These are phyloP conservation scores for Lissocephala sabroskyi DNA, from an alignment of 2,888 invertebrate species.

Conservation along the genomic window DNA sequence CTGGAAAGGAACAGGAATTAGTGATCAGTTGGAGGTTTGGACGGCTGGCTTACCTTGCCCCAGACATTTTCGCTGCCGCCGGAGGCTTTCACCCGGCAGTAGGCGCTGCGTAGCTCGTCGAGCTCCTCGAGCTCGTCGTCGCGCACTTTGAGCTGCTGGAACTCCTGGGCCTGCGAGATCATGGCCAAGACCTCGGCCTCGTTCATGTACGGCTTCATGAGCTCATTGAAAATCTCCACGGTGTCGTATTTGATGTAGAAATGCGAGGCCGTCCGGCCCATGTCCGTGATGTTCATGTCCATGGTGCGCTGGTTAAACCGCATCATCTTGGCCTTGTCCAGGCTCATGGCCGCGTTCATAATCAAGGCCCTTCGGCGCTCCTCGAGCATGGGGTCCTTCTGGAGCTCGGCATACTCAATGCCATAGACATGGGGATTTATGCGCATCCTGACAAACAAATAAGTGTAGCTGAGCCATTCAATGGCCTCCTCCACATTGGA, in stretches of 20 bases:
- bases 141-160: slow-evolving; percentile 94
- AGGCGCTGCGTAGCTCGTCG: slow-evolving; percentile 81
- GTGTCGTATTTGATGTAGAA: slow-evolving; percentile 98
- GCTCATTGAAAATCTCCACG: slow-evolving; percentile 92
- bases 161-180: slow-evolving; percentile 94
- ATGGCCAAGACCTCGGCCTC: slow-evolving; percentile 90
- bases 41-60: slow-evolving; percentile 88
- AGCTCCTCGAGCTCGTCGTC: slow-evolving; percentile 96
- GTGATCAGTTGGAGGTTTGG: too few relatives aligned
- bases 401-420: slow-evolving; percentile 76
- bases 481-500: slow-evolving; percentile 96
- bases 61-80: slow-evolving; percentile 91
- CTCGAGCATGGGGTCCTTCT: slow-evolving; percentile 87
- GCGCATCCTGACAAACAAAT: slow-evolving; percentile 93
- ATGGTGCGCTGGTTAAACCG: slow-evolving; percentile 89
- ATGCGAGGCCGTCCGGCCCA: slow-evolving; percentile 97
- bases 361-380: slow-evolving; percentile 85
- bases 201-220: slow-evolving; percentile 85
- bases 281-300: slow-evolving; percentile 84
- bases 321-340: slow-evolving; percentile 96
- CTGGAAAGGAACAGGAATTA: too few relatives aligned
- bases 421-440: slow-evolving; percentile 89
- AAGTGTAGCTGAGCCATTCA: slow-evolving; percentile 98
- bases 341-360: slow-evolving; percentile 82
- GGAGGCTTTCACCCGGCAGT: slow-evolving; percentile 84